A percentile compares a stretch with the other conserved stretches of the same genome.
phyloP scores from a whole-genome alignment of 2,113 vertebrate genomes.

The Heterotilapia buettikoferi region DNA sequence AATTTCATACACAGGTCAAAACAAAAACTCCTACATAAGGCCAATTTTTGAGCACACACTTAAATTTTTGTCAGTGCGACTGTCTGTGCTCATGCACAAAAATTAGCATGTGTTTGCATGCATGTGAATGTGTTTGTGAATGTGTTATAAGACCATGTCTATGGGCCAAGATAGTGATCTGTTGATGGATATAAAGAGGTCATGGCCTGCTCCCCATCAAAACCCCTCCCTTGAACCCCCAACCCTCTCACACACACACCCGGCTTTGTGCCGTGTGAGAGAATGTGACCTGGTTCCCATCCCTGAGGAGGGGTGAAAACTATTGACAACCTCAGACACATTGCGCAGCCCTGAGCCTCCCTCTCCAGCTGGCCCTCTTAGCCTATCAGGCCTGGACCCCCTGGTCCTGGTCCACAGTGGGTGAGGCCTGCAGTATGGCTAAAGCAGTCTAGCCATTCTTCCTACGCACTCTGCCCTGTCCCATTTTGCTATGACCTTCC shows the following conservation, averaged over 20 bases:
- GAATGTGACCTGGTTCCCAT: slow-evolving; percentile 82
- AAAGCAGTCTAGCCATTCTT: neutral
- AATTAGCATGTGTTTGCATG: slow-evolving; percentile 45
- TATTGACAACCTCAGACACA: slow-evolving; percentile 71
- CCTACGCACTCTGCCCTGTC: neutral
- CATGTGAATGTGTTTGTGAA: slow-evolving; percentile 31
- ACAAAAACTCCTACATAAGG: neutral
- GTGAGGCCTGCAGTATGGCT: neutral
- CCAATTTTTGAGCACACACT: neutral
- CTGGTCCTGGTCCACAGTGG: slow-evolving; percentile 31
- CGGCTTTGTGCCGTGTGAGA: slow-evolving; percentile 74
- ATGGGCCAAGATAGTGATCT: slow-evolving; percentile 71
- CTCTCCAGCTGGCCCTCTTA: slow-evolving; percentile 65
- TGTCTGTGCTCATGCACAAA: slow-evolving; percentile 1
- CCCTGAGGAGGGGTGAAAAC: slow-evolving; percentile 69
- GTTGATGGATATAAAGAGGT: slow-evolving; percentile 80
- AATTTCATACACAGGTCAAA: neutral
- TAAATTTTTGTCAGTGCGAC: slow-evolving; percentile 9
- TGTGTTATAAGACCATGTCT: slow-evolving; percentile 49
- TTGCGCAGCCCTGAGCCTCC: slow-evolving; percentile 54
- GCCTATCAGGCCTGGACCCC: slow-evolving; percentile 27
- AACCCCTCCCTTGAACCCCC: slow-evolving; percentile 61
- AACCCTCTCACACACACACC: slow-evolving; percentile 62
- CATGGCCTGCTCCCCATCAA: slow-evolving; percentile 71
- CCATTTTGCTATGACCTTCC: neutral